phyloP scores from a whole-genome alignment of 2,113 vertebrate genomes.

The Scortum barcoo region DNA sequence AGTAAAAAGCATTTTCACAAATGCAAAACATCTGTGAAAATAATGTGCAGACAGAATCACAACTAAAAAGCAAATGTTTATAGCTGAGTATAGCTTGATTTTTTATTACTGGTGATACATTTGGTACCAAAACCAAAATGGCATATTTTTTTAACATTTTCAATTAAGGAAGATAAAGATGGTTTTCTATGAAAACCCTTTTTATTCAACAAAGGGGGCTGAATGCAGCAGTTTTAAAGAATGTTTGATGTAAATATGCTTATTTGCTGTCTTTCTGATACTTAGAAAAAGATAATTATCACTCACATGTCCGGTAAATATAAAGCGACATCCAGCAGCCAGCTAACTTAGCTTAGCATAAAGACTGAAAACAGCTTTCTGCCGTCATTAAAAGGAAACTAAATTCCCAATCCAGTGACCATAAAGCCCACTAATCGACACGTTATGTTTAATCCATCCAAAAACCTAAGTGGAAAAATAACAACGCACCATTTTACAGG shows the following conservation, averaged over 20 bases:
- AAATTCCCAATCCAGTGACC: neutral
- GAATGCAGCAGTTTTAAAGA: neutral
- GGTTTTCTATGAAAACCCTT: neutral
- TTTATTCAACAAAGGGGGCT: conserved; percentile 12
- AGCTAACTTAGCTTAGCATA: conserved; percentile 39
- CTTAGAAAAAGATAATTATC: conserved; percentile 36
- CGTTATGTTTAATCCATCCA: neutral
- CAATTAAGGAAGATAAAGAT: neutral
- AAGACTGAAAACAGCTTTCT: conserved; percentile 1
- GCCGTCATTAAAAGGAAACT: neutral
- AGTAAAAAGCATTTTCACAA: conserved; percentile 32
- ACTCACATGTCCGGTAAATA: conserved; percentile 17
- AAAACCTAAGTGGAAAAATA: neutral
- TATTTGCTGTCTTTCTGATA: conserved; percentile 28
- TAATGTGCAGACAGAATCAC: conserved; percentile 9
- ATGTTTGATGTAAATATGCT: conserved; percentile 4
- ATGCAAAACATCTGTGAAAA: conserved; percentile 38
- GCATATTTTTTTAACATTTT: neutral
- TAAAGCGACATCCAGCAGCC: conserved; percentile 26
- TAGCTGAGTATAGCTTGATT: neutral
- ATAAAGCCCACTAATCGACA: conserved; percentile 9
- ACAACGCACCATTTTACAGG: conserved; percentile 14
- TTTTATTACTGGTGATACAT: neutral
- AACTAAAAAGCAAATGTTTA: conserved; percentile 4
- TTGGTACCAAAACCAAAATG: neutral